Evolutionary conservation across 64 coral and sea anemone genomes (phyloP).

Genomic region (Pocillopora damicornis): DNA sequence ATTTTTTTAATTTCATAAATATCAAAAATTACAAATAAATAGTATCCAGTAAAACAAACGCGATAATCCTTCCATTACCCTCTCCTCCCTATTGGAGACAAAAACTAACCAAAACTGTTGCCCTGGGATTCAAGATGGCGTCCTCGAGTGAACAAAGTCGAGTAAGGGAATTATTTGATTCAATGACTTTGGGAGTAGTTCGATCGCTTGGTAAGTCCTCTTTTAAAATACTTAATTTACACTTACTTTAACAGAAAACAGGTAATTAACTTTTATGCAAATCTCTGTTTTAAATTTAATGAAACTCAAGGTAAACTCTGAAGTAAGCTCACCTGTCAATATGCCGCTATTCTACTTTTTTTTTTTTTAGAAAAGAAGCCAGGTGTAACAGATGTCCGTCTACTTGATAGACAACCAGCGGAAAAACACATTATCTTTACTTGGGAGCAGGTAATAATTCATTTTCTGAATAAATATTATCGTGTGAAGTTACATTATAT

Average conservation of each 20-base stretch:
- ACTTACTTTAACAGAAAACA: background rate
- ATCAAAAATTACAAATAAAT: background rate
- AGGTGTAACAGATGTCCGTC: conserved; percentile 89
- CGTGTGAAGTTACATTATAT: background rate
- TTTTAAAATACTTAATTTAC: background rate
- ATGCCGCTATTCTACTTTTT: background rate
- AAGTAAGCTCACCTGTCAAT: background rate
- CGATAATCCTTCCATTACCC: background rate
- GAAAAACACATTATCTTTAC: conserved; percentile 63
- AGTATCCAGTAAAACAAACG: too few relatives aligned
- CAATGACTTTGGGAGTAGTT: conserved; percentile 91
- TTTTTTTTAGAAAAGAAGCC: conserved; percentile 80
- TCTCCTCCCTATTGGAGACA: background rate
- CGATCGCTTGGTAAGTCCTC: conserved; percentile 72
- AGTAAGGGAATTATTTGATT: conserved; percentile 85
- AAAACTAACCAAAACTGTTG: background rate
- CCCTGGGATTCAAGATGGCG: conserved; percentile 83
- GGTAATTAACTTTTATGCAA: background rate
- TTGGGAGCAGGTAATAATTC: conserved; percentile 82
- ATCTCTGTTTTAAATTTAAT: background rate
- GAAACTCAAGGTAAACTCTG: background rate
- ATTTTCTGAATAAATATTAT: too few relatives aligned
- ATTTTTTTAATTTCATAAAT: background rate
- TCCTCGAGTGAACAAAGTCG: conserved; percentile 72
- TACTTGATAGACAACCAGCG: conserved; percentile 86